Conservation (phyloP, 2,113 vertebrate species). For the Pipra filicauda region DNA sequence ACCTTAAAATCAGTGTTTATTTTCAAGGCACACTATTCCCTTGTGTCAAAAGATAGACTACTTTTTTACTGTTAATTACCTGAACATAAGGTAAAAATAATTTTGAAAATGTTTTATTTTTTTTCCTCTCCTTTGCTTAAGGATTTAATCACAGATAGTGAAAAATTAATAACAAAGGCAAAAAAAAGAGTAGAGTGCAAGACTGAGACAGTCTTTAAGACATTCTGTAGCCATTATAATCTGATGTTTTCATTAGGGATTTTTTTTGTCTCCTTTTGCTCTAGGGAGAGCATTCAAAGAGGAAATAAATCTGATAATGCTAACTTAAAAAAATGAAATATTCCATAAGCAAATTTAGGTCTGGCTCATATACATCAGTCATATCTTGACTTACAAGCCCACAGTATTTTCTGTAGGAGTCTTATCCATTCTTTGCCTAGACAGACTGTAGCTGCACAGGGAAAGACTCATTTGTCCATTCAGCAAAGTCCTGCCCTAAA, state of each 20-base stretch:
- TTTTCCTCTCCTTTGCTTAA: background rate
- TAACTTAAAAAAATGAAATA: background rate
- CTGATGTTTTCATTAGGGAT: background rate
- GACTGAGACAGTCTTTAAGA: background rate
- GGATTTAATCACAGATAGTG: background rate
- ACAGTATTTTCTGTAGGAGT: background rate
- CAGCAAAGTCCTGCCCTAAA: background rate
- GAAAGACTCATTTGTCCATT: background rate
- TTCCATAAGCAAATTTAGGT: background rate
- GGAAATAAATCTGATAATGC: background rate
- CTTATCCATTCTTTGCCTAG: background rate
- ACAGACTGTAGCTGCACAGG: background rate
- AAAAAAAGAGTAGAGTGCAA: background rate
- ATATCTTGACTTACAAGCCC: background rate
- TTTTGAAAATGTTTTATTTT: background rate
- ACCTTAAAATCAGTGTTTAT: background rate
- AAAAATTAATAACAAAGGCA: background rate
- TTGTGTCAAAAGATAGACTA: background rate
- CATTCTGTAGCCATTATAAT: background rate
- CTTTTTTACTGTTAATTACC: background rate
- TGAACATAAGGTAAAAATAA: background rate
- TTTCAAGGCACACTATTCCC: background rate
- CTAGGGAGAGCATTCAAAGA: background rate
- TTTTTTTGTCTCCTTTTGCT: background rate
- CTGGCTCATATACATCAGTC: background rate